Base-by-base conservation (phyloP, 1,140 invertebrate species). In the Nephotettix cincticeps region DNA sequence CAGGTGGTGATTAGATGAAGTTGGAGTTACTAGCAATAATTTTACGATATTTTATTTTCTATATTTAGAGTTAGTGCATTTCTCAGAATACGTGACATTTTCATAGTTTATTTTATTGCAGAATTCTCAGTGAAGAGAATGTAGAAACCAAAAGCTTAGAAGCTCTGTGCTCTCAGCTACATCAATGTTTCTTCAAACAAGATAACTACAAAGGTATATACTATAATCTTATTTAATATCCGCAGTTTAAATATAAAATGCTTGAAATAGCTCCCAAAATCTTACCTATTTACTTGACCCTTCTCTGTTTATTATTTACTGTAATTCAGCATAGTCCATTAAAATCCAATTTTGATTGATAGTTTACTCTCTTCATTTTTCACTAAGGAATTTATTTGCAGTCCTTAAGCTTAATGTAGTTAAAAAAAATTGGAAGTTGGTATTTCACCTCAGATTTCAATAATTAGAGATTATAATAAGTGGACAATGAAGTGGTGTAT, bases 71-170 rank as follows among this genome's bases (percentile, higher is more conserved):
- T n/a, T n/a, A n/a, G n/a, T n/a, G n/a, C n/a, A n/a, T n/a, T n/a
- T n/a, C n/a, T n/a, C n/a, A n/a, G n/a, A n/a, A n/a, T n/a, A n/a
- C n/a, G n/a, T n/a, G n/a, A n/a, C n/a, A n/a, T n/a, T n/a, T n/a
- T n/a, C n/a, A n/a, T n/a, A n/a, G n/a, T n/a, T n/a, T n/a, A n/a
- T n/a, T n/a, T n/a, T n/a, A n/a, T 72, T 71, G 29, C n/a, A 75
- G 72, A n/a, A 84, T 93, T 58, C 79, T 93, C 2, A 87, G 87
- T 71, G 88, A 90, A 79, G 86, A 88, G 71, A 87, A 87, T 71
- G 81, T 87, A 11, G 86, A 88, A 64, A 85, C 82, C 45, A 84
- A 86, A 73, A 86, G 84, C 14, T 83, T 92, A 74, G 91, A 93
- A 76, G 81, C 79, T 28, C 78, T 92, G 21, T 85, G 86, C 1